These are phyloP conservation scores for Dryocosmus kuriphilus DNA, from an alignment of 2,888 invertebrate species.

Conservation along the genomic window DNA sequence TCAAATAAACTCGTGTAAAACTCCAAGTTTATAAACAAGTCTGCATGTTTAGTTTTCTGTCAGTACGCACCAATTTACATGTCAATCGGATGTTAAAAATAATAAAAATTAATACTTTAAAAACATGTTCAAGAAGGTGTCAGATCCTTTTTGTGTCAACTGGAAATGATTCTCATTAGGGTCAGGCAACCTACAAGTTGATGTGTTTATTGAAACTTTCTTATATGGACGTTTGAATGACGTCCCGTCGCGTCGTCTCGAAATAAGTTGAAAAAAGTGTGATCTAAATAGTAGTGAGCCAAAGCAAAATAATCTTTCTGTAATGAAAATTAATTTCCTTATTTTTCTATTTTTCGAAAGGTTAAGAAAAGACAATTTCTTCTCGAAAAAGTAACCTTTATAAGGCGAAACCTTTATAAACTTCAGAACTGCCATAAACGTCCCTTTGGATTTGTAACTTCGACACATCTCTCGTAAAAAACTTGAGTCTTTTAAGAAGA, in stretches of 20 bases:
- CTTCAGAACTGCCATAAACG: neutral
- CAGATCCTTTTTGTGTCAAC: neutral
- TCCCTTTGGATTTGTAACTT: conserved; percentile 13
- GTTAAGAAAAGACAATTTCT: neutral
- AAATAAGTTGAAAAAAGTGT: neutral
- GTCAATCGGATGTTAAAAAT: neutral
- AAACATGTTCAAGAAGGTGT: conserved; percentile 14
- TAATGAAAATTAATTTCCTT: neutral
- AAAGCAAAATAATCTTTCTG: neutral
- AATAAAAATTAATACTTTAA: neutral
- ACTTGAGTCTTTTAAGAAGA: neutral
- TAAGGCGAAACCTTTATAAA: neutral
- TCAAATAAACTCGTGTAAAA: neutral
- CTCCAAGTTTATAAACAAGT: neutral
- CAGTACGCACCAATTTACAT: neutral
- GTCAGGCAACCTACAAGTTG: conserved; percentile 11
- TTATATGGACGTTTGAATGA: conserved; percentile 36
- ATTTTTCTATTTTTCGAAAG: neutral
- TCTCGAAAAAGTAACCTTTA: neutral
- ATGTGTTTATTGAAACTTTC: conserved; percentile 39
- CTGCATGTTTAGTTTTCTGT: conserved; percentile 20
- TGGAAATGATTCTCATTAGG: conserved; percentile 1
- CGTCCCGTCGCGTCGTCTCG: conserved; percentile 8
- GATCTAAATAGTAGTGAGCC: neutral
- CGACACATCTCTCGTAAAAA: conserved; percentile 18